These are phyloP conservation scores for Phalloptychus januarius DNA, from an alignment of 2,797 vertebrate genomes.

Conservation along the genomic window DNA sequence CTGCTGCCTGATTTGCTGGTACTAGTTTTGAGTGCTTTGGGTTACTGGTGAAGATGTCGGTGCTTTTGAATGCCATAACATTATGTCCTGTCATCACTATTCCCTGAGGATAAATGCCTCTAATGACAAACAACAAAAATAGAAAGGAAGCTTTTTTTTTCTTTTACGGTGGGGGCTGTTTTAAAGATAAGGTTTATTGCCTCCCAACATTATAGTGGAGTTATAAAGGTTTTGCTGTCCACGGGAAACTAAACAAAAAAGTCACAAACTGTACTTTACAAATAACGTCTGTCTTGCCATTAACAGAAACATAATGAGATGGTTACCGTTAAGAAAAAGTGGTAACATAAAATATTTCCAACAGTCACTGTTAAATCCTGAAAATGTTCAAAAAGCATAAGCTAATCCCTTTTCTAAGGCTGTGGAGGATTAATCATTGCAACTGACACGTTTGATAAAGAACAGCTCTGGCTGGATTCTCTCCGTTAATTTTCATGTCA, in stretches of 20 bases:
- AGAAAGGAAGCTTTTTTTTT: constrained; percentile 68
- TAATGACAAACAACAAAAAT: constrained; percentile 58
- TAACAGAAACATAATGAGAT: constrained; percentile 18
- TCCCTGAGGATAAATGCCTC: constrained; percentile 58
- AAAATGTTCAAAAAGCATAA: not conserved
- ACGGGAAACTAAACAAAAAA: constrained; percentile 40
- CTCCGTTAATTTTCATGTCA: constrained; percentile 31
- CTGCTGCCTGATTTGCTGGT: not conserved
- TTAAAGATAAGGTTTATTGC: constrained; percentile 75
- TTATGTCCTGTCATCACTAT: constrained; percentile 17
- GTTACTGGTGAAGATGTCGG: constrained; percentile 9
- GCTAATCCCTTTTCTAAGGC: not conserved
- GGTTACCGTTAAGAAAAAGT: constrained; percentile 32
- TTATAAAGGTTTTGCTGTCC: constrained; percentile 53
- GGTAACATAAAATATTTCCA: constrained; percentile 1
- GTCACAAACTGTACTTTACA: constrained; percentile 37
- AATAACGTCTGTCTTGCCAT: constrained; percentile 10
- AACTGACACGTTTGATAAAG: constrained; percentile 44
- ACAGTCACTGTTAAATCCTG: not conserved
- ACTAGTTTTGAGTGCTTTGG: not conserved
- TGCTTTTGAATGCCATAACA: constrained; percentile 27
- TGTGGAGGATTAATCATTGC: constrained; percentile 6
- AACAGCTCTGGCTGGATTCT: constrained; percentile 23
- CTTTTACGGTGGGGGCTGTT: constrained; percentile 68
- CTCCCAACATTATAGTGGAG: constrained; percentile 52